A percentile compares a stretch with the other conserved stretches of the same genome.
phyloP scores from a whole-genome alignment of 92 coral and sea anemone species.

The Phenganax subtilis region DNA sequence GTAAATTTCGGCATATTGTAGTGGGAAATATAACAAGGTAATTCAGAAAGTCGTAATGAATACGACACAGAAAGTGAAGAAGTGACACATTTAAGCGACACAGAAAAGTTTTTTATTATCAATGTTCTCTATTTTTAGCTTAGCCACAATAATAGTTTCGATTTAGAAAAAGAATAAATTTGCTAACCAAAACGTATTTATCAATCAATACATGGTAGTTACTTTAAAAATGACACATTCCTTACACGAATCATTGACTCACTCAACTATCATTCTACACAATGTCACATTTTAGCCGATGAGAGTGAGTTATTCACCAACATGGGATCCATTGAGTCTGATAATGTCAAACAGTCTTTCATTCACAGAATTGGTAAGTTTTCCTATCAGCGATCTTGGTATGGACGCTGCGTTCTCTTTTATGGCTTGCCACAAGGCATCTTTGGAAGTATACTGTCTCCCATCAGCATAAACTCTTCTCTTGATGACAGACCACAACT shows the following conservation, averaged over 20 bases:
- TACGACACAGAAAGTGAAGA: neutral
- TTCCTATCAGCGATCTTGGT: neutral
- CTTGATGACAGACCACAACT: too few species aligned
- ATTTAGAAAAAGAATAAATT: neutral
- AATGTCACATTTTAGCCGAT: neutral
- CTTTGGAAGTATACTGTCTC: too few species aligned
- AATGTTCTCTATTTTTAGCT: neutral
- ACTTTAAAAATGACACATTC: neutral
- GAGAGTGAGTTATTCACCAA: neutral
- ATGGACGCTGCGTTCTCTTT: neutral
- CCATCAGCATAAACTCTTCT: too few species aligned
- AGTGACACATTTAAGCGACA: neutral
- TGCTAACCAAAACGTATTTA: neutral
- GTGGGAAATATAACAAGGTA: neutral
- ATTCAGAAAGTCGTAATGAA: neutral
- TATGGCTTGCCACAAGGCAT: neutral
- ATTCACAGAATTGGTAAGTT: neutral
- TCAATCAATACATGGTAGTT: neutral
- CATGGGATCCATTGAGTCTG: neutral
- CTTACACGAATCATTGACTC: neutral
- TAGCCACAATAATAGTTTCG: neutral
- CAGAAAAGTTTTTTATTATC: neutral
- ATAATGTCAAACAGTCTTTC: neutral
- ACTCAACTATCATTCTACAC: neutral
- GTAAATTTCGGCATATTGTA: neutral